Evolutionary conservation across 2,888 invertebrate genomes (phyloP).

Genomic region (Lamellibrachia columna): DNA sequence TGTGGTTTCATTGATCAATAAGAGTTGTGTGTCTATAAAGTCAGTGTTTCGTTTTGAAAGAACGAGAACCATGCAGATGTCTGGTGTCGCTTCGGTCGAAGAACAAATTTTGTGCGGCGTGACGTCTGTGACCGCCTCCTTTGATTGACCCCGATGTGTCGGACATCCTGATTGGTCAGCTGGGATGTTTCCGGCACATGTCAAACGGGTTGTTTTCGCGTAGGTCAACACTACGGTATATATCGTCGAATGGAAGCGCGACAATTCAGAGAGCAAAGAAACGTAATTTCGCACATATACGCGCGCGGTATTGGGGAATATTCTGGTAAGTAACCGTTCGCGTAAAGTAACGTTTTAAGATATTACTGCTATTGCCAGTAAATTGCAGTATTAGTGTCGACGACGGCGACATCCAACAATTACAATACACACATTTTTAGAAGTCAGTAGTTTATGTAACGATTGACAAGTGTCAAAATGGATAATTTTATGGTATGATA

Average conservation of each 20-base stretch:
- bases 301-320: background rate
- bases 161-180: background rate
- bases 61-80: background rate
- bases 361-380: background rate
- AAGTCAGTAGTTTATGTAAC: too few relatives aligned
- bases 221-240: background rate
- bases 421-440: too few relatives aligned
- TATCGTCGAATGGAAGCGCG: background rate
- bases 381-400: background rate
- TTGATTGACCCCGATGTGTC: conserved; percentile 1
- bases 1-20: too few relatives aligned
- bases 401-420: too few relatives aligned
- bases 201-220: conserved; percentile 16
- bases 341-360: background rate
- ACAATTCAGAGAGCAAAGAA: background rate
- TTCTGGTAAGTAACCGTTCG: background rate
- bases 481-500: too few relatives aligned
- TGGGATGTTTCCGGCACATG: background rate
- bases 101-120: background rate
- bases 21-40: background rate
- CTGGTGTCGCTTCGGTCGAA: background rate
- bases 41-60: background rate
- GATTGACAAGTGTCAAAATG: too few relatives aligned
- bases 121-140: conserved; percentile 12
- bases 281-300: background rate